Evolutionary conservation across 2,113 vertebrate species (phyloP).

Genomic region (Corapipo altera): DNA sequence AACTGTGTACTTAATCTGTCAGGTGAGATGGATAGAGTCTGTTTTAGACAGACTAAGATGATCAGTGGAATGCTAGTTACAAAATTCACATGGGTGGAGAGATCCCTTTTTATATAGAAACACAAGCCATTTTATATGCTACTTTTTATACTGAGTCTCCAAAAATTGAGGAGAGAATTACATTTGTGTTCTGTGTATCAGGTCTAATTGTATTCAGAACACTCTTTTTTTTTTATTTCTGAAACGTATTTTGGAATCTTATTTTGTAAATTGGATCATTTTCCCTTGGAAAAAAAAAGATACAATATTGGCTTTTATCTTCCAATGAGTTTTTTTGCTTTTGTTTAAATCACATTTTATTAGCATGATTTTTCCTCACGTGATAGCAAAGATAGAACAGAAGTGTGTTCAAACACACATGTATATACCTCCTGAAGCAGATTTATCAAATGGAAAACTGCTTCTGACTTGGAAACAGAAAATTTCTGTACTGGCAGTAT

Average conservation of each 20-base stretch:
- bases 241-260: not conserved
- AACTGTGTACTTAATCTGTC: slow-evolving; percentile 21
- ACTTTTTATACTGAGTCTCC: not conserved
- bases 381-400: not conserved
- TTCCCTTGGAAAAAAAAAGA: not conserved
- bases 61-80: not conserved
- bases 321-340: not conserved
- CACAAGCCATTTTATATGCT: not conserved
- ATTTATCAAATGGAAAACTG: not conserved
- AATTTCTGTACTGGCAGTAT: not conserved
- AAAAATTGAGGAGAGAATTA: not conserved
- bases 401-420: not conserved
- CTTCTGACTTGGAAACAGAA: not conserved
- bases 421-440: not conserved
- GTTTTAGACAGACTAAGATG: slow-evolving; percentile 20
- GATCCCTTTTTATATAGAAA: not conserved
- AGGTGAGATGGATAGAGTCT: not conserved
- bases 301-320: not conserved
- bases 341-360: not conserved
- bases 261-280: not conserved
- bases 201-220: not conserved
- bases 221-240: not conserved
- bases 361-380: not conserved
- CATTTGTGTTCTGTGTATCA: not conserved
- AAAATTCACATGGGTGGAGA: not conserved